Evolutionary conservation across 2,888 invertebrate genomes (phyloP).

Genomic region (Mesoligia furuncula): DNA sequence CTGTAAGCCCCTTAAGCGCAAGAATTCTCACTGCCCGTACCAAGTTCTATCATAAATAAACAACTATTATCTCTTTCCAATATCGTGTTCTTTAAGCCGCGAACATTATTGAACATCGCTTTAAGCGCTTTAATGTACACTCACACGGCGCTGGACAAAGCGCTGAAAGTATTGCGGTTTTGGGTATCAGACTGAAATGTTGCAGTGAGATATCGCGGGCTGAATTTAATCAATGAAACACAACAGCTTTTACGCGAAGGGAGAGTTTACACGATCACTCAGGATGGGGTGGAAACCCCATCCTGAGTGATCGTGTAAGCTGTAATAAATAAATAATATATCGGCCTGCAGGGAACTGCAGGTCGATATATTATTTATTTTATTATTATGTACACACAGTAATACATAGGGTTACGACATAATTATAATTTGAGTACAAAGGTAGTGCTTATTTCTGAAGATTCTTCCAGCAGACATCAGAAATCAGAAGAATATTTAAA

Average conservation of each 20-base stretch:
- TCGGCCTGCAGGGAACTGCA: too few species aligned
- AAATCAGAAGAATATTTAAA: too few species aligned
- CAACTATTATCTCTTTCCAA: conserved; percentile 4
- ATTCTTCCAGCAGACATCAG: too few species aligned
- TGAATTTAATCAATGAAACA: conserved; percentile 33
- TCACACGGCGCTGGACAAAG: conserved; percentile 17
- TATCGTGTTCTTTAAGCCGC: neutral
- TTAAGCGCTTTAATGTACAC: conserved; percentile 31
- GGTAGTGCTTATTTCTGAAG: too few species aligned
- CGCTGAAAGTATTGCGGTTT: conserved; percentile 52
- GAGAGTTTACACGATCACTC: neutral
- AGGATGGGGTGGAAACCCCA: neutral
- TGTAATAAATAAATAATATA: too few species aligned
- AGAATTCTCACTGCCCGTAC: neutral
- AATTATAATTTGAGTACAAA: too few species aligned
- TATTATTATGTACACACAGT: too few species aligned
- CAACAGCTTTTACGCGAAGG: neutral
- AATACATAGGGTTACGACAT: too few species aligned
- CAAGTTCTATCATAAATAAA: conserved; percentile 3
- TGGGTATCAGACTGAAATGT: conserved; percentile 19
- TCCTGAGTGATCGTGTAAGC: too few species aligned
- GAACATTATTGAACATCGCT: conserved; percentile 25
- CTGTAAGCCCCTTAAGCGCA: neutral
- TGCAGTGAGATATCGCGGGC: conserved; percentile 7
- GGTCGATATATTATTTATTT: neutral